These are phyloP conservation scores for Serilophus lunatus DNA, from an alignment of 2,113 vertebrate species.

Conservation along the genomic window DNA sequence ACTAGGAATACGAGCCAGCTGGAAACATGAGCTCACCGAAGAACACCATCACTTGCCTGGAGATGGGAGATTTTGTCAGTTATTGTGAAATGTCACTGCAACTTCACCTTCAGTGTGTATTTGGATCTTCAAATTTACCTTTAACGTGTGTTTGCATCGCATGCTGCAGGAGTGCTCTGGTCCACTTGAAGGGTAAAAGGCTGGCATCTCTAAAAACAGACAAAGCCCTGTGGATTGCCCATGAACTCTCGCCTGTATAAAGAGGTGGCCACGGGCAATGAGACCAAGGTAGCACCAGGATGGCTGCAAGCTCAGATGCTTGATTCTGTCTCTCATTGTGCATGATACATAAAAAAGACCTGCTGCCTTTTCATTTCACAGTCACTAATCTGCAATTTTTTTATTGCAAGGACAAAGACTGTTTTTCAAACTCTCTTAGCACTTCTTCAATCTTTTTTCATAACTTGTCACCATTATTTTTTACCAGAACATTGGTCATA, in stretches of 20 bases:
- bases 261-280: not conserved
- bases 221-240: not conserved
- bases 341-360: not conserved
- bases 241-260: not conserved
- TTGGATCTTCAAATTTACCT: not conserved
- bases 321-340: not conserved
- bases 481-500: not conserved
- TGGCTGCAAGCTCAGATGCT: rapidly evolving
- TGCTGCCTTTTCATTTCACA: not conserved
- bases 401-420: not conserved
- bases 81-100: not conserved
- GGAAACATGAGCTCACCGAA: not conserved
- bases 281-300: not conserved
- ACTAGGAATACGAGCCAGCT: not conserved
- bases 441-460: not conserved
- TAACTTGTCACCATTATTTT: not conserved
- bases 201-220: not conserved
- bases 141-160: not conserved
- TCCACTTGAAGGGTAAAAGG: not conserved
- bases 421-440: not conserved
- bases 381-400: not conserved
- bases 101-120: not conserved
- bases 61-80: not conserved
- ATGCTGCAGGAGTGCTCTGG: not conserved
- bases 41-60: not conserved